Percentiles rank a stretch among this genome's conserved stretches.
These are phyloP conservation scores for Pristionchus pacificus DNA, from an alignment of 1,140 invertebrate genomes.

Conservation along the genomic window DNA sequence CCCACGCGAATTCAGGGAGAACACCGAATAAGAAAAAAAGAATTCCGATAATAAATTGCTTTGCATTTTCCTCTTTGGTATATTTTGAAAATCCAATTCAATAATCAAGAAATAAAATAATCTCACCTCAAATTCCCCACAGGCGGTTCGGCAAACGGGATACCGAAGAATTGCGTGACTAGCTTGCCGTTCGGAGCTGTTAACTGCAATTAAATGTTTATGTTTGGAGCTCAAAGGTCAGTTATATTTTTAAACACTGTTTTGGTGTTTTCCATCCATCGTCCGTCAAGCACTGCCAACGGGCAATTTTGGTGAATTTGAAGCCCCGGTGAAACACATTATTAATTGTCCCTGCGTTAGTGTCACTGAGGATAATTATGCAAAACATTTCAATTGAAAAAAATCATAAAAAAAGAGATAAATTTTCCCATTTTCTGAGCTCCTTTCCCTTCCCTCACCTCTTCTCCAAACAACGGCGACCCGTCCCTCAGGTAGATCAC, in stretches of 20 bases:
- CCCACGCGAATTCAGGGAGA: no score
- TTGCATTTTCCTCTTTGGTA: no score
- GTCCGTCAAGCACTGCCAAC: background rate
- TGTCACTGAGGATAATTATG: no score
- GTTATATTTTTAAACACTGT: background rate
- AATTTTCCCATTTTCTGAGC: no score
- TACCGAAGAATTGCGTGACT: slow-evolving; percentile 51
- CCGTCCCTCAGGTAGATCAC: slow-evolving; percentile 49
- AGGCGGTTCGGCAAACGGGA: slow-evolving; percentile 59
- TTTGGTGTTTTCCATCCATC: background rate
- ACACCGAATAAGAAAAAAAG: no score
- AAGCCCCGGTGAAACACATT: background rate
- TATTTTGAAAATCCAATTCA: no score
- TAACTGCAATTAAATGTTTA: background rate
- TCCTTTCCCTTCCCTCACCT: no score
- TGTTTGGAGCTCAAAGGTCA: background rate
- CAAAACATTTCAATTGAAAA: no score
- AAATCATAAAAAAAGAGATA: no score
- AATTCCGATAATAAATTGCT: no score
- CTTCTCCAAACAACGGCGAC: slow-evolving; percentile 50
- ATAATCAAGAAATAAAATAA: no score
- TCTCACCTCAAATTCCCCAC: slow-evolving; percentile 36
- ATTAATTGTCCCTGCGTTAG: background rate
- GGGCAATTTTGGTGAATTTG: background rate
- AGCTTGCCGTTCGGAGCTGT: slow-evolving; percentile 43